Percentiles rank a stretch among this genome's conserved stretches.
phyloP scores from a whole-genome alignment of 2,888 invertebrate species.

The Sabatieria punctata region DNA sequence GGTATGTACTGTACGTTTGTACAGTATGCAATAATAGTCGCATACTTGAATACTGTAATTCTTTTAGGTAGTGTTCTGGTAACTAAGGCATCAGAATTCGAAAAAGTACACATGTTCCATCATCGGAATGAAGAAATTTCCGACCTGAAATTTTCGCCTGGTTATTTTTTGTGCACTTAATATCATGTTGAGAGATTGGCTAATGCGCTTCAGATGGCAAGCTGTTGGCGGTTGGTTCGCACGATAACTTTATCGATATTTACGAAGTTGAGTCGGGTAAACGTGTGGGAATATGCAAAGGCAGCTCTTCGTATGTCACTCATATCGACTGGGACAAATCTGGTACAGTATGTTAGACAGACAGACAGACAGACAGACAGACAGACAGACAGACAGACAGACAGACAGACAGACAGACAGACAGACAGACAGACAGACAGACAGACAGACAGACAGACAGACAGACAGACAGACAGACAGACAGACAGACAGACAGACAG shows the following conservation, averaged over 20 bases:
- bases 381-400: too few relatives aligned
- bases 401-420: too few relatives aligned
- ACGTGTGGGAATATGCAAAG: conserved; percentile 28
- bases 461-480: too few relatives aligned
- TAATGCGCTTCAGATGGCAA: conserved; percentile 8
- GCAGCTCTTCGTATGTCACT: conserved; percentile 36
- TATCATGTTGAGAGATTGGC: neutral
- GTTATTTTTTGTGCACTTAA: conserved; percentile 12
- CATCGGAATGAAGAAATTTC: conserved; percentile 35
- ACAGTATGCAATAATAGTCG: neutral
- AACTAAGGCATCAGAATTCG: conserved; percentile 27
- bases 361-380: too few relatives aligned
- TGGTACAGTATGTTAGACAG: neutral
- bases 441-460: too few relatives aligned
- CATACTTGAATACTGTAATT: neutral
- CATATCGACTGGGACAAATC: conserved; percentile 36
- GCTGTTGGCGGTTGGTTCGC: conserved; percentile 35
- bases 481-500: too few relatives aligned
- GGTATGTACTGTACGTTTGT: conserved; percentile 9
- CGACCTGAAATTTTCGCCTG: conserved; percentile 37
- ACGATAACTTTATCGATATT: conserved; percentile 36
- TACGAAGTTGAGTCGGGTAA: conserved; percentile 30
- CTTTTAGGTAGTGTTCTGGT: neutral
- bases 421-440: too few relatives aligned
- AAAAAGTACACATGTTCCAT: conserved; percentile 30